Base-by-base conservation (phyloP, 2,797 vertebrate genomes). In the Mormyrus hasselquistii region DNA sequence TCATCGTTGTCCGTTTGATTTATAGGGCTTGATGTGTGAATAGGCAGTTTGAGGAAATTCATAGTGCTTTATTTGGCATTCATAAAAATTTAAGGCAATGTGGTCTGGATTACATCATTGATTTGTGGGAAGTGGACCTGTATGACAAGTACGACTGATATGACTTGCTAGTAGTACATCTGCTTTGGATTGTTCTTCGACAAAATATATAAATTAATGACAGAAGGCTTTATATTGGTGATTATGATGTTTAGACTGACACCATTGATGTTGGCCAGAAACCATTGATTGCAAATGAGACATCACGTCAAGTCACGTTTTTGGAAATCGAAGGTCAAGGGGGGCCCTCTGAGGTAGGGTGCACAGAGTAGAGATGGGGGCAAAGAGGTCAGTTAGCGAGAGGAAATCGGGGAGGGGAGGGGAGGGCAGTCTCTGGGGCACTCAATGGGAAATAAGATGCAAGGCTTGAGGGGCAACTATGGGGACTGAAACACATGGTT, bases 361-460 rank as follows among this genome's bases (percentile, higher is more conserved):
- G 82, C 52, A 47, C 50, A 34, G 47, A 88, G 22, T 53, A 55
- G 53, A 89, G 47, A 19, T 22, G 53, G 88, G 88, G 86, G 88
- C 90, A 89, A 22, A 57, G 87, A 50, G 90, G 90, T 91, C 90
- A 91, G 38, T 50, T 87, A 82, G 89, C 88, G 88, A 85, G 86
- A 83, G 90, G 88, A 73, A 90, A 88, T 73, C 84, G 55, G 41
- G 29, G 38, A 19, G 41, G 87, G 62, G 49, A 34, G 25, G 19
- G 59, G 41, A 47, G 88, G 88, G 55, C 73, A 62, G 89, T 90
- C 90, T 83, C 89, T 87, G 89, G 91, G 89, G 90, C 89, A 89
- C 5, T 69, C 84, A 88, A 47, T 41, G 84, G 25, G 90, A 91
- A 93, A 91, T 92, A 92, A 91, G 90, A 93, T 91, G 91, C 90